Evolutionary conservation across 2,888 invertebrate species (phyloP).

Genomic region (Petrolisthes cinctipes): DNA sequence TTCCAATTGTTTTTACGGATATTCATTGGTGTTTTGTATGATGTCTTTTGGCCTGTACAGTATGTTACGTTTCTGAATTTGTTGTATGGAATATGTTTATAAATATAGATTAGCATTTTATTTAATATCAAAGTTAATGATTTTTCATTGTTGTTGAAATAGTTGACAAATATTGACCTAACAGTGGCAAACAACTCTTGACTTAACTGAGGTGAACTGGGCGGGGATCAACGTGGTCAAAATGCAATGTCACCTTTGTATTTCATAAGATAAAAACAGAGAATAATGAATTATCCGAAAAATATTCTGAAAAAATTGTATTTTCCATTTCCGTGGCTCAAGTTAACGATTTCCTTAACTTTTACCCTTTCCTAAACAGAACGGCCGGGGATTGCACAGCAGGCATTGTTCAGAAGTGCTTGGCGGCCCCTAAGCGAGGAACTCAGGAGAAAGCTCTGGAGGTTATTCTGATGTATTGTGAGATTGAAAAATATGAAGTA

Average conservation of each 20-base stretch:
- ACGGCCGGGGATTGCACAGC: conserved; percentile 90
- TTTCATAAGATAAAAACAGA: not conserved
- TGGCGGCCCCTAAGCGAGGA: conserved; percentile 90
- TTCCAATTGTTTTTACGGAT: no score
- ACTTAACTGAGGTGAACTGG: no score
- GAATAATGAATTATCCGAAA: not conserved
- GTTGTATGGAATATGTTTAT: no score
- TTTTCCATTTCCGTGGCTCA: not conserved
- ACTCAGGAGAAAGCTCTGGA: conserved; percentile 92
- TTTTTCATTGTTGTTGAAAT: no score
- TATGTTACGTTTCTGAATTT: no score
- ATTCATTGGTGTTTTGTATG: no score
- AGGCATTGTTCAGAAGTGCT: conserved; percentile 90
- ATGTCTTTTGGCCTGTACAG: no score
- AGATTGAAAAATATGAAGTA: conserved; percentile 93
- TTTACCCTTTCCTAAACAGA: conserved; percentile 69
- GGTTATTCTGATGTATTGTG: conserved; percentile 91
- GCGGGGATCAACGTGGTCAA: no score
- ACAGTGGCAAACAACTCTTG: no score
- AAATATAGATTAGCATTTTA: no score
- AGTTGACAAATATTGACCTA: no score
- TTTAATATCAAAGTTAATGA: no score
- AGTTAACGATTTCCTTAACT: conserved; percentile 4
- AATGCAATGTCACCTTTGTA: not conserved
- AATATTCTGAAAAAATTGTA: not conserved